phyloP scores from a whole-genome alignment of 2,113 vertebrate species.

The Alligator sinensis region DNA sequence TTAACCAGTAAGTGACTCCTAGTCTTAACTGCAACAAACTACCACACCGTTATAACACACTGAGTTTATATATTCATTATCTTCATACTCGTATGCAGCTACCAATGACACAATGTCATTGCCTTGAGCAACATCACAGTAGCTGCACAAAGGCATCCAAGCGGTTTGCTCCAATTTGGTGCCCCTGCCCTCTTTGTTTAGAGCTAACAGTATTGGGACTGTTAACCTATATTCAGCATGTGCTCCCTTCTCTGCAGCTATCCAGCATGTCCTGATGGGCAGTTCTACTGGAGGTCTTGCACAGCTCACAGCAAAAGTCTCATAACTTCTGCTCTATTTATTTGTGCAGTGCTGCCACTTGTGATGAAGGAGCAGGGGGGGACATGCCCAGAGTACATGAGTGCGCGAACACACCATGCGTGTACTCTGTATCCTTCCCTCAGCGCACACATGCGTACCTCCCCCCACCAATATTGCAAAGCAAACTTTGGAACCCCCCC shows the following conservation, averaged over 20 bases:
- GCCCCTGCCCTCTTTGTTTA: not conserved
- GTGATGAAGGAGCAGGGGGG: not conserved
- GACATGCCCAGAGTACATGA: not conserved
- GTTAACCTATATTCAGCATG: slow-evolving; percentile 48
- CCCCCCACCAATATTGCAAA: too few species aligned
- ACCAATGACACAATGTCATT: not conserved
- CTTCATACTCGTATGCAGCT: not conserved
- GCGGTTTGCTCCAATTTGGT: not conserved
- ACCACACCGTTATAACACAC: too few species aligned
- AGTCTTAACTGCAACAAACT: too few species aligned
- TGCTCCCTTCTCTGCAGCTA: not conserved
- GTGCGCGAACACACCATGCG: not conserved
- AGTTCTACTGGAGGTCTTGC: not conserved
- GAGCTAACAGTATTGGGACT: not conserved
- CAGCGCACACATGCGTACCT: not conserved
- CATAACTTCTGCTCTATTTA: slow-evolving; percentile 92
- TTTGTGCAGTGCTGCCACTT: not conserved
- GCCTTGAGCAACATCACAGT: not conserved
- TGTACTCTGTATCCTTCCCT: not conserved
- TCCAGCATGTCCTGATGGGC: not conserved
- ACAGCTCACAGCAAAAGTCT: slow-evolving; percentile 81
- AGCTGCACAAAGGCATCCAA: fast-evolving
- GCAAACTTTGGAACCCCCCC: too few species aligned
- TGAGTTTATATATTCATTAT: too few species aligned
- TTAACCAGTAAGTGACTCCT: too few species aligned